Evolutionary conservation across 2,888 invertebrate species (phyloP), one percentile per base, ranked within the genome.

Genomic region (Petrolisthes cinctipes): DNA sequence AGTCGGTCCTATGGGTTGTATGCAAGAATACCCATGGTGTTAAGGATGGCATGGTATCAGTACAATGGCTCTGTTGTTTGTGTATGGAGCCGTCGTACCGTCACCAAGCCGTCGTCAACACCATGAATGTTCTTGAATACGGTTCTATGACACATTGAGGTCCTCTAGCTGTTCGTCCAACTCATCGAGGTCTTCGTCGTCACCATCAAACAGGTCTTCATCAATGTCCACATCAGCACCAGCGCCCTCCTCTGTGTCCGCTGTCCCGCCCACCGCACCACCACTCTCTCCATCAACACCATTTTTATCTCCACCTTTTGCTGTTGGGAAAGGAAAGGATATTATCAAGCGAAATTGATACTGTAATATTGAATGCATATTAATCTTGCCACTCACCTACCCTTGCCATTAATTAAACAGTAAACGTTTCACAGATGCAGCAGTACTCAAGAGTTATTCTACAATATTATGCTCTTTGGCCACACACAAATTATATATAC

Each of bases 131-230:
- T 56, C 56, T 53, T 56, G n/a, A 57, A n/a, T 20, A 23, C 61
- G 53, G 75, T 68, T 66, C 86, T 89, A 88, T 56, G 85, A 82
- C 14, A 91, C 84, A 11, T 92, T 91, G 88, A 93, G 89, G 56
- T 96, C 96, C 92, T 96, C 95, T 89, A 97, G 93, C 93, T 97
- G 97, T 92, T 97, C 96, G 92, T 97, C 96, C 91, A 96, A 92
- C 89, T 95, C 95, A 91, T 95, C 97, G 85, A 97, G 93, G 92
- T 97, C 96, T 92, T 96, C 96, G 92, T 96, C 93, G 79, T 93
- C 97, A 53, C 96, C 89, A 68, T 90, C 94, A 94, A 98, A 98
- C n/a, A 98, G 95, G 93, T 97, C 97, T 93, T 97, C 97, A 93
- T 98, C 97, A 91, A 98, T 97, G 84, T 97, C 96, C 75, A 96